A percentile compares a stretch with the other conserved stretches of the same genome.
Evolutionary conservation across 2,888 invertebrate species (phyloP).

Genomic region (Boloria selene): DNA sequence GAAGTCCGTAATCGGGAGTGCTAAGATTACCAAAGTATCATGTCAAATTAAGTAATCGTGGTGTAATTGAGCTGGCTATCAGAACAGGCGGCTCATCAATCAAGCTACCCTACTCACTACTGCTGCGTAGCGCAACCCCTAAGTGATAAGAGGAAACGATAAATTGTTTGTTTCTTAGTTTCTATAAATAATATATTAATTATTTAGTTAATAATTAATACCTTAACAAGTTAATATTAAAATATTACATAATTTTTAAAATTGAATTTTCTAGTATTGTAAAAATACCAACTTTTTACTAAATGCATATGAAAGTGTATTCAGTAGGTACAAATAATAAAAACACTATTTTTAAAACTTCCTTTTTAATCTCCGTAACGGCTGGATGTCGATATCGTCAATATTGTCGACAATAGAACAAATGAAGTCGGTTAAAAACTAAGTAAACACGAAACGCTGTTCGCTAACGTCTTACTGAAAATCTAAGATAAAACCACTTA

Average conservation of each 20-base stretch:
- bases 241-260: too few species aligned
- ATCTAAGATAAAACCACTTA: conserved; percentile 50
- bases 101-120: conserved; percentile 64
- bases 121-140: conserved; percentile 25
- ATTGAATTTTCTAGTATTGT: too few species aligned
- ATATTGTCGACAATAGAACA: too few species aligned
- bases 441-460: conserved; percentile 9
- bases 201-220: too few species aligned
- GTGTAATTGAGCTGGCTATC: conserved; percentile 74
- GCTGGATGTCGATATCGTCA: too few species aligned
- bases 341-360: too few species aligned
- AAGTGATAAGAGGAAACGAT: conserved; percentile 41
- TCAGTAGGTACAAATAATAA: too few species aligned
- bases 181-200: background rate
- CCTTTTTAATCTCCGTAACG: too few species aligned
- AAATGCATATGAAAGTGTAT: too few species aligned
- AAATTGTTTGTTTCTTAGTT: background rate
- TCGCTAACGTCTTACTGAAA: conserved; percentile 46
- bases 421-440: too few species aligned
- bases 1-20: conserved; percentile 27
- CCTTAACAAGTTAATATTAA: too few species aligned
- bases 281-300: too few species aligned
- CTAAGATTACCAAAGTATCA: conserved; percentile 57
- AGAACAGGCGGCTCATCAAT: conserved; percentile 75
- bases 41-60: conserved; percentile 78